phyloP scores from a whole-genome alignment of 1,140 invertebrate species.

The Lordiphosa collinella region DNA sequence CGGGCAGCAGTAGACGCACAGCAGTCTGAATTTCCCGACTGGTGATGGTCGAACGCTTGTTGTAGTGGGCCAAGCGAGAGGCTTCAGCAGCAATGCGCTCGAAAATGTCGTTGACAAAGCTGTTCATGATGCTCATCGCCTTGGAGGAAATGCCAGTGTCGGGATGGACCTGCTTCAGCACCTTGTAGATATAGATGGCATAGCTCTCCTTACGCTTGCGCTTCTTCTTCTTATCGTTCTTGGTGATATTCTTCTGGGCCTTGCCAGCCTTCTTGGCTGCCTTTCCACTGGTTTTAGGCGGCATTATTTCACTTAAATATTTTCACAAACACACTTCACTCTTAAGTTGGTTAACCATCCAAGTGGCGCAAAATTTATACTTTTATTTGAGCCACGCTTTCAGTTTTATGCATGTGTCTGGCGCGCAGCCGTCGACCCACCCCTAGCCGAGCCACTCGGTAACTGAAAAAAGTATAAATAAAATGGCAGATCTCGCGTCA shows the following conservation, averaged over 20 bases:
- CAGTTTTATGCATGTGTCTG: background rate
- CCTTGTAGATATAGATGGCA: slow-evolving; percentile 86
- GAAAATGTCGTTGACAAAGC: slow-evolving; percentile 86
- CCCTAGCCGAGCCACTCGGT: background rate
- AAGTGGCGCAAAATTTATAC: background rate
- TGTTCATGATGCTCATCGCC: slow-evolving; percentile 84
- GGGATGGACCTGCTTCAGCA: no score
- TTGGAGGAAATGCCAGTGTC: slow-evolving; percentile 85
- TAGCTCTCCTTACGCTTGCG: slow-evolving; percentile 84
- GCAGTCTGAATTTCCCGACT: no score
- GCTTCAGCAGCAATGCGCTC: slow-evolving; percentile 86
- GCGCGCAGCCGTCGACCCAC: background rate
- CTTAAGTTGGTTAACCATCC: background rate
- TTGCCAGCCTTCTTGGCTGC: slow-evolving; percentile 82
- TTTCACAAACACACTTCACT: slow-evolving; percentile 10
- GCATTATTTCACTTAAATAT: slow-evolving; percentile 56
- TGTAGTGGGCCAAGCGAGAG: slow-evolving; percentile 86
- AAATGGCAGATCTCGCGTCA: background rate
- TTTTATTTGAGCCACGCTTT: background rate
- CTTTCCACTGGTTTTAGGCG: slow-evolving; percentile 80
- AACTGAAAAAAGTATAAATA: slow-evolving; percentile 7
- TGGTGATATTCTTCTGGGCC: no score
- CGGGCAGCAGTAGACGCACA: no score
- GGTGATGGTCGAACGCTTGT: slow-evolving; percentile 84
- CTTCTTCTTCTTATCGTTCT: slow-evolving; percentile 82